A percentile compares a stretch with the other conserved stretches of the same genome.
These are phyloP conservation scores for Cynocephalus volans DNA, from an alignment of 2,113 vertebrate species.

Conservation along the genomic window DNA sequence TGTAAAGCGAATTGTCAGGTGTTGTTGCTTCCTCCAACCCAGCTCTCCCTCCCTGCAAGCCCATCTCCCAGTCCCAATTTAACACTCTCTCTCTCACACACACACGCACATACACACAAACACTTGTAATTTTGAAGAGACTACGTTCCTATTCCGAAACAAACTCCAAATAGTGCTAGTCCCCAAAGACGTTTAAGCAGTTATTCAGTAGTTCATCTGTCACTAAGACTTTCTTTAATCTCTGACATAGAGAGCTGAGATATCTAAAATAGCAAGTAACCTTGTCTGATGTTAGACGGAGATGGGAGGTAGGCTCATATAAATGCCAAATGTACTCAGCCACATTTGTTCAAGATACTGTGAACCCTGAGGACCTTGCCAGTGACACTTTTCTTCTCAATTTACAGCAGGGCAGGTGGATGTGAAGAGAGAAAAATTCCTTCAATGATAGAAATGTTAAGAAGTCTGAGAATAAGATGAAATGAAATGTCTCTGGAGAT, in stretches of 20 bases:
- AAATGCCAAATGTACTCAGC: not conserved
- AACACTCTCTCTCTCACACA: not conserved
- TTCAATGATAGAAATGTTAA: conserved; percentile 46
- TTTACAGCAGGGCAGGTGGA: not conserved
- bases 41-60: not conserved
- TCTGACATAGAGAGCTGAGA: not conserved
- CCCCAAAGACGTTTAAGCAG: not conserved
- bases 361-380: not conserved
- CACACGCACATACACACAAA: not conserved
- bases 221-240: conserved; percentile 4
- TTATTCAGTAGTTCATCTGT: not conserved
- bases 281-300: not conserved
- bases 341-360: conserved; percentile 21
- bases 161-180: not conserved
- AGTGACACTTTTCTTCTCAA: not conserved
- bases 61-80: not conserved
- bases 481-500: conserved; percentile 2
- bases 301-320: not conserved
- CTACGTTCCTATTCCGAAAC: not conserved
- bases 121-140: not conserved
- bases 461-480: not conserved
- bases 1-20: not conserved
- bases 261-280: not conserved
- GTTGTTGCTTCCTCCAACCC: not conserved
- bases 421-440: not conserved